Percentiles rank a stretch among this genome's conserved stretches.
Conservation (phyloP, 2,797 vertebrate genomes). For the Agapornis canus region DNA sequence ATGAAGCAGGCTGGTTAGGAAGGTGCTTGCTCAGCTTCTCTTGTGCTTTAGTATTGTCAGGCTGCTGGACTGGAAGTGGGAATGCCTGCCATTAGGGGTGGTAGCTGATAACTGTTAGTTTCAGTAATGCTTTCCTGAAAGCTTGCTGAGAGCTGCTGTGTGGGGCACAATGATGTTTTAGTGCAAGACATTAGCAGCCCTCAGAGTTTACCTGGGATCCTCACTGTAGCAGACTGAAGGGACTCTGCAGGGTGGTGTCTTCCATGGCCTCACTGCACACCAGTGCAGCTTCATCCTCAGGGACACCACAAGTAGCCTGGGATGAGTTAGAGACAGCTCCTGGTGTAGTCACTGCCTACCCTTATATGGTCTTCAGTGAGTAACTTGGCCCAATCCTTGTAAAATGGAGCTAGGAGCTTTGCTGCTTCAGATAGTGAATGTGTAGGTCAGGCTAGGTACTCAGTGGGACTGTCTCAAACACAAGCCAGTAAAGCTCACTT, state of each 20-base stretch:
- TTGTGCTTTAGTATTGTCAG: background rate
- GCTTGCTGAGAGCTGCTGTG: rapidly evolving
- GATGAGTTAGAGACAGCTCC: background rate
- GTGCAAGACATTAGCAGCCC: background rate
- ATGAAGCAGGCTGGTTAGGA: background rate
- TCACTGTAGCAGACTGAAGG: background rate
- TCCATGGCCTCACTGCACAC: rapidly evolving
- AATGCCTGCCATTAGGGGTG: background rate
- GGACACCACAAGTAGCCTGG: background rate
- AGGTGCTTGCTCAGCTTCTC: background rate
- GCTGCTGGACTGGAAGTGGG: background rate
- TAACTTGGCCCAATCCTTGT: no score
- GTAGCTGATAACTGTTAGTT: background rate
- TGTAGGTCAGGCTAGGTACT: no score
- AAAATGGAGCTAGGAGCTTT: background rate
- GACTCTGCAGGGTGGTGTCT: background rate
- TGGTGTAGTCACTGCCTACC: background rate
- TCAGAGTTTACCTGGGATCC: background rate
- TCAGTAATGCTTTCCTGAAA: background rate
- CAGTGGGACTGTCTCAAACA: background rate
- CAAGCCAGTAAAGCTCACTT: background rate
- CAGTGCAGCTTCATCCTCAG: background rate
- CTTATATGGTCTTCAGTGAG: background rate
- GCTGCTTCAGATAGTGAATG: rapidly evolving
- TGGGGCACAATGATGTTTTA: background rate